Conservation (phyloP, 2,797 vertebrate genomes). For the Dromococcyx pavoninus region DNA sequence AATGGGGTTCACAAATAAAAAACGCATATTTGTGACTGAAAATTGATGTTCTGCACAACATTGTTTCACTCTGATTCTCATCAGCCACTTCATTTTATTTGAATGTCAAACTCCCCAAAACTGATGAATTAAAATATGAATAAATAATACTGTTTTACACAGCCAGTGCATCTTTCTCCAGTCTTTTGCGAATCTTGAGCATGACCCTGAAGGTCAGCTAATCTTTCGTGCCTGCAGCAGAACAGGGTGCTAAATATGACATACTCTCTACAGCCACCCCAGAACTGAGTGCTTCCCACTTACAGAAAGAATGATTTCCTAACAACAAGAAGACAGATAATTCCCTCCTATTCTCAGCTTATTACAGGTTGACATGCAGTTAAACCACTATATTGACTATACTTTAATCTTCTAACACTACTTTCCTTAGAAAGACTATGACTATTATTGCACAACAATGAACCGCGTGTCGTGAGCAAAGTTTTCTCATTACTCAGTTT, state of each 20-base stretch:
- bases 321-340: background rate
- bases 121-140: background rate
- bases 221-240: background rate
- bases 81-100: background rate
- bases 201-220: background rate
- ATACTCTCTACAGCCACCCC: background rate
- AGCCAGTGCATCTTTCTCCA: background rate
- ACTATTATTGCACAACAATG: background rate
- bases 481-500: background rate
- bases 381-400: background rate
- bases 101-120: background rate
- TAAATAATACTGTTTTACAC: background rate
- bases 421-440: background rate
- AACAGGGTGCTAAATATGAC: background rate
- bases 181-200: background rate
- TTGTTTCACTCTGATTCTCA: background rate
- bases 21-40: fast-evolving
- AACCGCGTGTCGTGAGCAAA: background rate
- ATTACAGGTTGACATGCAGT: background rate
- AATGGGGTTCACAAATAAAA: background rate
- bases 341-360: background rate
- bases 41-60: background rate
- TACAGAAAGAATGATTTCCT: background rate
- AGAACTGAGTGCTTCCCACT: background rate
- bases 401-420: background rate